These are phyloP conservation scores for Chelonus formosanus DNA, from an alignment of 2,888 invertebrate genomes.

Conservation along the genomic window DNA sequence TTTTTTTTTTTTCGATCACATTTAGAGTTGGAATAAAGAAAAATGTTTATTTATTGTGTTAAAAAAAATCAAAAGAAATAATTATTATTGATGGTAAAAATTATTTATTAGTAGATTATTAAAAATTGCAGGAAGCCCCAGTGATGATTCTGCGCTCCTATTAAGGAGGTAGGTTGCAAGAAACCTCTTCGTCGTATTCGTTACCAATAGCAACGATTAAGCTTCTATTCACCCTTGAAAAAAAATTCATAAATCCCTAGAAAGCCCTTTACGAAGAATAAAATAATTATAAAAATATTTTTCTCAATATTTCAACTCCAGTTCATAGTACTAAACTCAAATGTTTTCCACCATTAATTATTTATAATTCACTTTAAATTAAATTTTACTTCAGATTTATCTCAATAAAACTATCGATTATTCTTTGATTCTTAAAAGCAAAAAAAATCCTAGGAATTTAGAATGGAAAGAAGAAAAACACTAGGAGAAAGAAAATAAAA, in stretches of 20 bases:
- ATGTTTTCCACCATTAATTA: neutral
- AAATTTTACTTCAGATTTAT: no score
- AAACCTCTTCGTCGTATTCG: constrained; percentile 55
- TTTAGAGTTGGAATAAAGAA: neutral
- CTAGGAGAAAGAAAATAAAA: neutral
- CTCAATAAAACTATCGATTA: no score
- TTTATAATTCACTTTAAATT: neutral
- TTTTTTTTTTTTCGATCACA: no score
- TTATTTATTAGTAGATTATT: constrained; percentile 32
- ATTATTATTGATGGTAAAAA: constrained; percentile 8
- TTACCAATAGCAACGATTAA: constrained; percentile 46
- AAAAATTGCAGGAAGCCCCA: constrained; percentile 39
- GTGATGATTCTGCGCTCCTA: constrained; percentile 52
- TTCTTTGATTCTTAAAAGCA: no score
- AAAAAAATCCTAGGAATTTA: neutral
- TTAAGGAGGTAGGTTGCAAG: constrained; percentile 49
- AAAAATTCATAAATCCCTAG: neutral
- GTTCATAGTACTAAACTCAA: neutral
- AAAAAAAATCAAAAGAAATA: neutral
- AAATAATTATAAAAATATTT: no score
- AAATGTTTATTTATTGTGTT: neutral
- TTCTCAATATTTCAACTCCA: no score
- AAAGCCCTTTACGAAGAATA: neutral
- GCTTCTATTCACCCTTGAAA: constrained; percentile 3
- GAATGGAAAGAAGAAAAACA: neutral